Evolutionary conservation across 2,113 vertebrate species (phyloP), one percentile per base, ranked within the genome.

Genomic region (Corythaeola cristata): DNA sequence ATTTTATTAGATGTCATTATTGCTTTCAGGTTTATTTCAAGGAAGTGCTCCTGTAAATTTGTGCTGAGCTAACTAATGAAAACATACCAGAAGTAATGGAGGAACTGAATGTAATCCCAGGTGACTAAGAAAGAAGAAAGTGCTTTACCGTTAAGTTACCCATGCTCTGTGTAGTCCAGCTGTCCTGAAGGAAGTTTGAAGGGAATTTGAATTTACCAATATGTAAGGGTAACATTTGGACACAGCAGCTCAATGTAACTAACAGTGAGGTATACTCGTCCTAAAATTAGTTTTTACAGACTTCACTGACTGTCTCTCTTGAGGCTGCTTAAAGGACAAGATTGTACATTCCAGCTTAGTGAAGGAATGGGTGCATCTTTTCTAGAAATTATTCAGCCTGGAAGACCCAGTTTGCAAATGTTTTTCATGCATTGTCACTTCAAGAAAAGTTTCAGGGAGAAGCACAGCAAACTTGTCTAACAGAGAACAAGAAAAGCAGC

Each of bases 11-110:
- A 89, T 81, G 89, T 49, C 68, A 47, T 76, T 88, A 73, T 62
- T 92, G 26, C 52, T 69, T 85, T 90, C 75, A 83, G 63, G 14
- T 86, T 92, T 73, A 73, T 94, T 94, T 88, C 72, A 77, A 55
- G 60, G 83, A 89, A 72, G 60, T 33, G 41, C 37, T 66, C 15
- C 52, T 90, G 23, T 69, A 88, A 82, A 59, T 89, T 83, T 63
- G 22, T 4, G 3, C 74, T 79, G 78, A 93, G 78, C 41, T 74
- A 67, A 80, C 59, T 66, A 84, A 77, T 72, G 83, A 89, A 90
- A 90, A 83, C 73, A 86, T 55, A 50, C 66, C 76, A 52, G 22
- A 88, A 81, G 33, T 56, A 79, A 58, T 62, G 81, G 62, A 89
- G 53, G 77, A 79, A 60, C 56, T 72, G 27, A n/a, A 45, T 81